Evolutionary conservation across 2,888 invertebrate genomes (phyloP).

Genomic region (Heliconius aoede): DNA sequence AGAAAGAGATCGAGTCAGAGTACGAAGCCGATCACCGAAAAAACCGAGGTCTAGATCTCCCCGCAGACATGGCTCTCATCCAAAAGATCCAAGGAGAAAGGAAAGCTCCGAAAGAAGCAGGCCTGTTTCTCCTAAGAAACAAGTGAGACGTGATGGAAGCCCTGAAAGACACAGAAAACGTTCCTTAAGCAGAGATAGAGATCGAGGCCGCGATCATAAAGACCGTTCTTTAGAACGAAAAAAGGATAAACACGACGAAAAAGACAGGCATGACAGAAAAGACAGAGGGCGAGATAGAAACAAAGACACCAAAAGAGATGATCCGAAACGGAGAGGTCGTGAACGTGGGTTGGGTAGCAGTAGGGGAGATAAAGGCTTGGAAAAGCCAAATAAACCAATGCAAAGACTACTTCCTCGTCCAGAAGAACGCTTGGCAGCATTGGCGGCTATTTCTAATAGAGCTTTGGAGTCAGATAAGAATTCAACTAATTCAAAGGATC

Average conservation of each 20-base stretch:
- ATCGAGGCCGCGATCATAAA: conserved; percentile 79
- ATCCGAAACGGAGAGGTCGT: conserved; percentile 80
- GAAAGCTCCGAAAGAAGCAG: conserved; percentile 79
- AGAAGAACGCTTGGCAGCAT: conserved; percentile 85
- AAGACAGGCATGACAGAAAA: conserved; percentile 86
- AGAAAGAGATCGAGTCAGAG: conserved; percentile 80
- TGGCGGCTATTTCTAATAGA: conserved; percentile 81
- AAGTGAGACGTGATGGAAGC: conserved; percentile 71
- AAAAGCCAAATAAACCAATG: conserved; percentile 85
- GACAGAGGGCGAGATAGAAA: conserved; percentile 87
- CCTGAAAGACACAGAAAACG: conserved; percentile 73
- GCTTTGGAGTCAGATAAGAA: conserved; percentile 76
- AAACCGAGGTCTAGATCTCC: conserved; percentile 78
- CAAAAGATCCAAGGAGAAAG: conserved; percentile 76
- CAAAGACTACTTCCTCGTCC: conserved; percentile 86
- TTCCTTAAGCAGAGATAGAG: conserved; percentile 78
- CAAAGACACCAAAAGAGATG: conserved; percentile 81
- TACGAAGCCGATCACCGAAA: conserved; percentile 76
- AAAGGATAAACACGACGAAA: conserved; percentile 82
- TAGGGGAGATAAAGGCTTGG: conserved; percentile 80
- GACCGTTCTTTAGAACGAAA: conserved; percentile 78
- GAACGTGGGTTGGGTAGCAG: conserved; percentile 77
- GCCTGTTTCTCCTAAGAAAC: conserved; percentile 79
- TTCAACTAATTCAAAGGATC: conserved; percentile 75
- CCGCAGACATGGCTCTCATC: conserved; percentile 64